Percentiles rank a stretch among this genome's conserved stretches.
These are phyloP conservation scores for Scopus umbretta DNA, from an alignment of 2,113 vertebrate genomes.

Conservation along the genomic window DNA sequence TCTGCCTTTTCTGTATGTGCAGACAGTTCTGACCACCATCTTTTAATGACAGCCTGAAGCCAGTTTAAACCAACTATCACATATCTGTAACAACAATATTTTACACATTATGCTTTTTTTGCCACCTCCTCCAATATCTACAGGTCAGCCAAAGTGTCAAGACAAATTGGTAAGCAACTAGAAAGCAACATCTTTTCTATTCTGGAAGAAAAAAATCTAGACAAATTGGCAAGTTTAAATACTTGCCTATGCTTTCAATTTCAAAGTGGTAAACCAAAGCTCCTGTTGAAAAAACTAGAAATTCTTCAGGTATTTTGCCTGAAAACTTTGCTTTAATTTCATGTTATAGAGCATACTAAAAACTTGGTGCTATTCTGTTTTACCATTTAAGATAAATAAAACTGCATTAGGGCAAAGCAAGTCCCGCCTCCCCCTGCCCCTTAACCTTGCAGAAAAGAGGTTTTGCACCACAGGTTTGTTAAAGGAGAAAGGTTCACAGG, in stretches of 20 bases:
- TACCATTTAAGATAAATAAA: neutral
- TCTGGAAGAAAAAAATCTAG: neutral
- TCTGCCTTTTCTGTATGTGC: constrained; percentile 71
- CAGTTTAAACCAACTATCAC: constrained; percentile 86
- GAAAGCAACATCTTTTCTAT: neutral
- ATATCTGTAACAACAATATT: constrained; percentile 78
- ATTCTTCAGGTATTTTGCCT: neutral
- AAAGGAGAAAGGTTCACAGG: neutral
- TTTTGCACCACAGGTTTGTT: neutral
- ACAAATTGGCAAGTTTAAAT: neutral
- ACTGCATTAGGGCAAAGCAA: neutral
- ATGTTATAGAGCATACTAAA: neutral
- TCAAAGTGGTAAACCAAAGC: neutral
- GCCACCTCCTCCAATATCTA: neutral
- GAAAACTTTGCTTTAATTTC: neutral
- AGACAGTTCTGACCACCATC: constrained; percentile 85
- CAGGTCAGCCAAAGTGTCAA: neutral
- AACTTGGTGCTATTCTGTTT: neutral
- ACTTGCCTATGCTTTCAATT: neutral
- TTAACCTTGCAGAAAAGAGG: neutral
- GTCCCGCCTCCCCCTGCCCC: neutral
- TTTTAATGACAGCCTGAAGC: constrained; percentile 88
- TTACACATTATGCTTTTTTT: neutral
- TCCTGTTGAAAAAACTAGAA: neutral
- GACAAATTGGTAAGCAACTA: neutral